A percentile compares a stretch with the other conserved stretches of the same genome.
Evolutionary conservation across 2,113 vertebrate species (phyloP).

Genomic region (Rutilus rutilus): DNA sequence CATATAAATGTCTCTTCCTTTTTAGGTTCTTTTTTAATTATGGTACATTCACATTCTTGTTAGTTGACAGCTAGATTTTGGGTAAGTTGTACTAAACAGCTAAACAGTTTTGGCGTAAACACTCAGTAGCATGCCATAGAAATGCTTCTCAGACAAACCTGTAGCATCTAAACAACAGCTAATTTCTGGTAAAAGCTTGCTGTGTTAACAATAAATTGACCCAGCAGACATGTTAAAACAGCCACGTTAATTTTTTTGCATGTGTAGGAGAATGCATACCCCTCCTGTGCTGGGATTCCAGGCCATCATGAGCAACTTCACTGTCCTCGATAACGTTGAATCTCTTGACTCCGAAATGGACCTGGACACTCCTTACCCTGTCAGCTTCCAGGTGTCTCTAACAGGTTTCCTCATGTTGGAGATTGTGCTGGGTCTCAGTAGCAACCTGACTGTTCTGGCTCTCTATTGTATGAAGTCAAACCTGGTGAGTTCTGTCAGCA

Average conservation of each 20-base stretch:
- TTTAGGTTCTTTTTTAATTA: not conserved
- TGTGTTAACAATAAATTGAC: not conserved
- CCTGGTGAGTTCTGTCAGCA: slow-evolving; percentile 98
- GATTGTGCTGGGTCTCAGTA: slow-evolving; percentile 95
- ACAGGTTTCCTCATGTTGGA: slow-evolving; percentile 97
- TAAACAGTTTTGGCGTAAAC: not conserved
- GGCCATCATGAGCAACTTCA: slow-evolving; percentile 91
- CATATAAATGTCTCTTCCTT: not conserved
- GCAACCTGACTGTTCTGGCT: slow-evolving; percentile 96
- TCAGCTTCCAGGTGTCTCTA: slow-evolving; percentile 96
- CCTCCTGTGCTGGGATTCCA: slow-evolving; percentile 77
- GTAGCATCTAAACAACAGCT: not conserved
- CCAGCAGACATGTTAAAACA: too few relatives aligned
- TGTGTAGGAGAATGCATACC: slow-evolving; percentile 87
- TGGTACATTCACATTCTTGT: not conserved
- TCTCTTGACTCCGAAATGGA: slow-evolving; percentile 89
- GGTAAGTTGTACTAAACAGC: not conserved
- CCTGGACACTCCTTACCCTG: slow-evolving; percentile 81
- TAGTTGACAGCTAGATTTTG: not conserved
- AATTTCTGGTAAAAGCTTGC: not conserved
- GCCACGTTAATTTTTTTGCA: not conserved
- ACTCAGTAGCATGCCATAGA: not conserved
- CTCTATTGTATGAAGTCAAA: slow-evolving; percentile 99
- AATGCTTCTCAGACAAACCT: not conserved
- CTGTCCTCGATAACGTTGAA: slow-evolving; percentile 86